A percentile compares a stretch with the other conserved stretches of the same genome.
These are phyloP conservation scores for Falco biarmicus DNA, from an alignment of 2,797 vertebrate species.

Conservation along the genomic window DNA sequence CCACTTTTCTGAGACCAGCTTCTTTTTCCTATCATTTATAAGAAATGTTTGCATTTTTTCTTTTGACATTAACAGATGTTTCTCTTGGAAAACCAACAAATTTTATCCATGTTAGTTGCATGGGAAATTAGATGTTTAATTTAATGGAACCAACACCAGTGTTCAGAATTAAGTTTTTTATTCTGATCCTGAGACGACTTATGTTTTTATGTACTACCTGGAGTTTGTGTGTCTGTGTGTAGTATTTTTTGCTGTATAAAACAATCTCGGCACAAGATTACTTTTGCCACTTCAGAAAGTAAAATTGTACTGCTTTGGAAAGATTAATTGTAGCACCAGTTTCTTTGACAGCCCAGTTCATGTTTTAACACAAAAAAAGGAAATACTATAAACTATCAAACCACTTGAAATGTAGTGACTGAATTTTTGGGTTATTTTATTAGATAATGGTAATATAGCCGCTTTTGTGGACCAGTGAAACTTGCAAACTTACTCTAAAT, in stretches of 20 bases:
- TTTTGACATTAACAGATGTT: neutral
- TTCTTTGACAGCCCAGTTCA: constrained; percentile 40
- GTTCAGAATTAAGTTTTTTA: neutral
- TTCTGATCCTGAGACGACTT: neutral
- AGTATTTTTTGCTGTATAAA: neutral
- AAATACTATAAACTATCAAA: neutral
- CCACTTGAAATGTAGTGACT: neutral
- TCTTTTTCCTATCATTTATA: neutral
- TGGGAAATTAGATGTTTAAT: neutral
- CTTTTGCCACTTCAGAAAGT: neutral
- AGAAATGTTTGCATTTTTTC: neutral
- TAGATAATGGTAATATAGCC: neutral
- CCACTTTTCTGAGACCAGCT: neutral
- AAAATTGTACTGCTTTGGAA: constrained; percentile 6
- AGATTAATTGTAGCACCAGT: constrained; percentile 2
- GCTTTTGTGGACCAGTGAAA: neutral
- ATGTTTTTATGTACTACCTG: neutral
- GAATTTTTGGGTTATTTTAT: neutral
- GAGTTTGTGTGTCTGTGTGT: neutral
- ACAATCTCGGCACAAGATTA: neutral
- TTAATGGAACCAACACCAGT: neutral
- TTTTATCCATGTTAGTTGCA: neutral
- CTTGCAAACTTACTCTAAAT: neutral
- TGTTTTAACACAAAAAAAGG: neutral
- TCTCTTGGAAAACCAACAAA: neutral